These are phyloP conservation scores for Spermophilus dauricus DNA, from an alignment of 2,113 vertebrate species.

Conservation along the genomic window DNA sequence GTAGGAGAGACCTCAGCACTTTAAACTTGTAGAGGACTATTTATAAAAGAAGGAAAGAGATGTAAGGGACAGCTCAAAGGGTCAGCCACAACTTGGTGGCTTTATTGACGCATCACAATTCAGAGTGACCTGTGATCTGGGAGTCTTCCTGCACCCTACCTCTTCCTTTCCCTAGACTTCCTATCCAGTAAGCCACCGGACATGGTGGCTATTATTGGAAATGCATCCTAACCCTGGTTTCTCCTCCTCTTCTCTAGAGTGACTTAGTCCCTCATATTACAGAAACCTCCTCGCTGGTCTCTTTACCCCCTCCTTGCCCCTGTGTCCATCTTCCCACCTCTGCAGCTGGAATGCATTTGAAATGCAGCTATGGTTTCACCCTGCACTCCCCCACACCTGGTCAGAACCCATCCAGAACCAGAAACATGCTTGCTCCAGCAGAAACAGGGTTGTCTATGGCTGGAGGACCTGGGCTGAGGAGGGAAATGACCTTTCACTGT, in stretches of 20 bases:
- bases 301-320: not conserved
- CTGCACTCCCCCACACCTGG: no score
- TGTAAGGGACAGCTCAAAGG: not conserved
- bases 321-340: not conserved
- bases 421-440: not conserved
- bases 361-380: not conserved
- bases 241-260: not conserved
- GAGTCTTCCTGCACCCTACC: fast-evolving
- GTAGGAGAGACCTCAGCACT: not conserved
- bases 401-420: not conserved
- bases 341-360: not conserved
- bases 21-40: not conserved
- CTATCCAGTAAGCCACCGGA: no score
- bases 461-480: not conserved
- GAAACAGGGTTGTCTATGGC: not conserved
- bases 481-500: not conserved
- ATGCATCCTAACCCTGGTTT: not conserved
- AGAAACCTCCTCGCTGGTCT: not conserved
- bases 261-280: not conserved
- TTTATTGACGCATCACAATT: not conserved
- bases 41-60: not conserved
- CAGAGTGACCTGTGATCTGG: not conserved
- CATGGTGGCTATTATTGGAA: not conserved
- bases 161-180: not conserved
- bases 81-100: not conserved